Evolutionary conservation across 2,113 vertebrate species (phyloP), one percentile per base, ranked within the genome.

Genomic region (Ameiurus melas): DNA sequence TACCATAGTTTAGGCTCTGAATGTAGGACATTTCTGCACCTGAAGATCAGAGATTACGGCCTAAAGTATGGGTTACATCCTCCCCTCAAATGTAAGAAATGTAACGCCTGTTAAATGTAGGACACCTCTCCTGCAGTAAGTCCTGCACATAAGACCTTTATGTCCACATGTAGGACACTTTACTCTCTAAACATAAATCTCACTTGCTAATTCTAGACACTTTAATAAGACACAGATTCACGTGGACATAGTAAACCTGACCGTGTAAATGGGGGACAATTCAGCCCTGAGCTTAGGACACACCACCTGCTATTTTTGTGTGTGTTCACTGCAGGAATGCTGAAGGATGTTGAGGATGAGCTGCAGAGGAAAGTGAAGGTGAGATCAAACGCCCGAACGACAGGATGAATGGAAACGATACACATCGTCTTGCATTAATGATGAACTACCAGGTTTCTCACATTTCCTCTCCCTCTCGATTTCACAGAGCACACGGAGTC

Each of bases 341-440:
- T 99, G 13, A 99, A 99, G 94, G 98, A 99, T 91, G 98, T 99
- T 83, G 98, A 99, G 92, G 98, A 99, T 91, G 98, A 99, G 89
- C 93, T 99, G 93, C 98, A 99, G 94, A 97, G 97, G 93, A 97
- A 97, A 97, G 98, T 99, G 70, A 99, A 99, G 98, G 98, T 99
- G 95, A 47, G 64, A 8, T 84, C 57, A 47, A 25, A 73, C 36
- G 33, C 20, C n/a, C 16, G 8, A 33, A n/a, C 36, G 9, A 19
- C 53, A 77, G 2, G 25, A 47, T 66, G 27, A 62, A 62, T 8
- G 75, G 36, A 55, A 27, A 79, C 22, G 22, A 51, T 13, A 79
- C 51, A 82, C 79, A 27, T 12, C 36, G 20, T 70, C 10, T 47
- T 64, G 33, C 68, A 83, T 83, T 71, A 77, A 19, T 57, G 71